A percentile compares a stretch with the other conserved stretches of the same genome.
Evolutionary conservation across 2,797 vertebrate species (phyloP).

Genomic region (Cossypha niveicapilla): DNA sequence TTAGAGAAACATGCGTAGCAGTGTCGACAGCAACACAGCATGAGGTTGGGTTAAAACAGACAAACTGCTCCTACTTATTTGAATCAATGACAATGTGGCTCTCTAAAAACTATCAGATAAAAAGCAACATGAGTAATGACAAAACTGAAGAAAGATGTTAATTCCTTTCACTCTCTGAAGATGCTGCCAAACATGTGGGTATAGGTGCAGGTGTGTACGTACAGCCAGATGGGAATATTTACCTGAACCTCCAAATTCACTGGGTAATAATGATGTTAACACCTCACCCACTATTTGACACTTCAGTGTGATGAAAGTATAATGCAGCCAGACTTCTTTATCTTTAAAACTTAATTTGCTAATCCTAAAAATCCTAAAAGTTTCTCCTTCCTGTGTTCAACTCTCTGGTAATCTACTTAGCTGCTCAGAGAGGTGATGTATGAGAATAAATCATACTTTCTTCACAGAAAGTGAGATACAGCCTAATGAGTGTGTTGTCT

Average conservation of each 20-base stretch:
- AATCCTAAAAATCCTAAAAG: neutral
- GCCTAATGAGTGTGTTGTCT: neutral
- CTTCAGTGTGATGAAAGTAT: neutral
- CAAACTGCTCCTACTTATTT: neutral
- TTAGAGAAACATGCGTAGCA: neutral
- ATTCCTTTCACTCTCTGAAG: neutral
- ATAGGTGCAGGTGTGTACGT: neutral
- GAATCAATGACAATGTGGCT: neutral
- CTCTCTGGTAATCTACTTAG: neutral
- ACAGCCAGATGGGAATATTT: neutral
- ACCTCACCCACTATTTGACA: neutral
- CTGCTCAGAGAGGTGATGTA: neutral
- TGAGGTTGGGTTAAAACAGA: neutral
- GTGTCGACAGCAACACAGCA: neutral
- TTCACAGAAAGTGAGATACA: neutral
- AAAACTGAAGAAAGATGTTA: neutral
- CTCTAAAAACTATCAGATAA: neutral
- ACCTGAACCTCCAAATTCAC: neutral
- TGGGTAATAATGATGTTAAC: neutral
- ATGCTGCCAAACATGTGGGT: accelerated
- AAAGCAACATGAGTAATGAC: neutral
- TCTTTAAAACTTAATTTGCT: neutral
- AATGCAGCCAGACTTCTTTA: neutral
- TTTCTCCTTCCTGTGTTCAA: neutral
- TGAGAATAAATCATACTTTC: neutral